Evolutionary conservation across 2,113 vertebrate species (phyloP).

Genomic region (Apaloderma vittatum): DNA sequence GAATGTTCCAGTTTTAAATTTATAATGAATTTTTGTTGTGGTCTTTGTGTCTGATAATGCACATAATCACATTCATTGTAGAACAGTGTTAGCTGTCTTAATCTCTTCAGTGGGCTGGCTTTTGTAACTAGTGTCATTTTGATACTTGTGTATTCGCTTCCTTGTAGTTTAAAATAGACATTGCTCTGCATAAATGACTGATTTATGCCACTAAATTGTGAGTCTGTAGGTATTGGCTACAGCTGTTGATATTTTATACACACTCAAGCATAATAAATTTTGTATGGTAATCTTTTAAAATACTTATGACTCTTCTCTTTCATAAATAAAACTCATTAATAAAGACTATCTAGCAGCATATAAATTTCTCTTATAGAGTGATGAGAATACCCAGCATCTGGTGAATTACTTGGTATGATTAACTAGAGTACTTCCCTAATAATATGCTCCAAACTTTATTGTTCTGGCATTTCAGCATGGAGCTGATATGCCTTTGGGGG

Average conservation of each 20-base stretch:
- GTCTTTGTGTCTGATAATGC: neutral
- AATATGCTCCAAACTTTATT: neutral
- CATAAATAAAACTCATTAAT: neutral
- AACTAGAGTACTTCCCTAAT: neutral
- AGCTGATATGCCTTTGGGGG: neutral
- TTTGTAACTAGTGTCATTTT: constrained; percentile 5
- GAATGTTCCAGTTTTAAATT: neutral
- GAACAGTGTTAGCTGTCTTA: neutral
- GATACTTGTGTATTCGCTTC: neutral
- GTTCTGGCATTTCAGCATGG: neutral
- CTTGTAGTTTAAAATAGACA: neutral
- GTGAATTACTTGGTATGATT: neutral
- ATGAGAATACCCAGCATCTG: neutral
- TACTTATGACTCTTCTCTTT: neutral
- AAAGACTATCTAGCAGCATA: neutral
- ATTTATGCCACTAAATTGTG: neutral
- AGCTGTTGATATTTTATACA: neutral
- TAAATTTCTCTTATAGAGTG: neutral
- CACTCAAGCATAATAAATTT: neutral
- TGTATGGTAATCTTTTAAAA: neutral
- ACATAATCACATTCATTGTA: neutral
- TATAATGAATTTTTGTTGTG: rapidly evolving
- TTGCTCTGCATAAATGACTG: neutral
- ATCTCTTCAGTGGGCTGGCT: neutral
- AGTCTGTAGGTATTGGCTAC: neutral